phyloP scores from a whole-genome alignment of 2,888 invertebrate species.

The Scaptomyza caliginosa region DNA sequence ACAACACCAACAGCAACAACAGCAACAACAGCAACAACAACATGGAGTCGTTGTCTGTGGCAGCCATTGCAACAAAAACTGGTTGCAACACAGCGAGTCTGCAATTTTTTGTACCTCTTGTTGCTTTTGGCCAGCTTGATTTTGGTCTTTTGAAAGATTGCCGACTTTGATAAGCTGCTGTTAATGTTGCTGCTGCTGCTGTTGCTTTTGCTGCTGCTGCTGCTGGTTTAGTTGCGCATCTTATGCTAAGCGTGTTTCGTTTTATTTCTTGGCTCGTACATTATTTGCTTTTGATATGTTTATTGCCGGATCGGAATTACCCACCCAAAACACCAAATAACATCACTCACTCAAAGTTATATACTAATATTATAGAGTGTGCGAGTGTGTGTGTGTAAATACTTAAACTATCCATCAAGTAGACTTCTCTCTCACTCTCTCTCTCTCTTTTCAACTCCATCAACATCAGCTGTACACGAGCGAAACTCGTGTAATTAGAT shows the following conservation, averaged over 20 bases:
- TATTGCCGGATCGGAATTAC: constrained; percentile 59
- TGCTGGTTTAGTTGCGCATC: constrained; percentile 38
- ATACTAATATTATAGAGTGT: neutral
- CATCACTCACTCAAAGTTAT: constrained; percentile 22
- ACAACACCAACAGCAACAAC: constrained; percentile 51
- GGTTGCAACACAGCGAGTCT: constrained; percentile 38
- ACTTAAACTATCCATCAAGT: constrained; percentile 29
- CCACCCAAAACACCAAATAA: no score
- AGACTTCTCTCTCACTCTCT: neutral
- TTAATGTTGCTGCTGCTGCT: neutral
- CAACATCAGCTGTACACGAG: constrained; percentile 41
- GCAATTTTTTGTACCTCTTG: constrained; percentile 44
- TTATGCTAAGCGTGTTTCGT: constrained; percentile 7
- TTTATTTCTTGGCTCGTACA: constrained; percentile 44
- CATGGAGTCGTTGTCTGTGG: constrained; percentile 14
- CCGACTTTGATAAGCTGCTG: constrained; percentile 83
- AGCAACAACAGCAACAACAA: constrained; percentile 49
- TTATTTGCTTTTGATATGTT: constrained; percentile 62
- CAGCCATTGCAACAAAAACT: constrained; percentile 68
- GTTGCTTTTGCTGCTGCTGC: constrained; percentile 13
- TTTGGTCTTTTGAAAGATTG: constrained; percentile 83
- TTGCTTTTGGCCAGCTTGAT: constrained; percentile 43
- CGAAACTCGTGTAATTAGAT: constrained; percentile 78
- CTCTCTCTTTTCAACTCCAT: neutral
- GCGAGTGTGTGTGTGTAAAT: no score